Evolutionary conservation across 2,113 vertebrate species (phyloP), one percentile per base, ranked within the genome.

Genomic region (Chauna torquata): DNA sequence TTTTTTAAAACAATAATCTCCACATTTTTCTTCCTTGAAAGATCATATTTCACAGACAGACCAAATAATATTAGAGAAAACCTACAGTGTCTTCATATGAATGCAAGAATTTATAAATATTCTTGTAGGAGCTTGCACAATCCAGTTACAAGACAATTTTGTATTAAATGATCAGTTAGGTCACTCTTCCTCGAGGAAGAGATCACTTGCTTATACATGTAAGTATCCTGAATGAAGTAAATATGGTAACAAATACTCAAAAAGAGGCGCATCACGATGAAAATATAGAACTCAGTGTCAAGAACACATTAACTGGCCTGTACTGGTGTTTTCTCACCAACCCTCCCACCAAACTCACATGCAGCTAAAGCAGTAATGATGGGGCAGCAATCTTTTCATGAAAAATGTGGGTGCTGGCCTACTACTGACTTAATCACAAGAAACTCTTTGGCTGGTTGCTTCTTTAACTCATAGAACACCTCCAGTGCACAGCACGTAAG

Each of bases 21-120:
- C 74, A 95, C 22, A 86, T 94, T 96, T 97, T 96, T 94, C 86
- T 97, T 97, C n/a, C 95, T 92, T 94, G 97, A 97, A 97, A 95
- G 93, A 96, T 79, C 58, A 30, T 96, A 94, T 97, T 97, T 97
- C 97, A 96, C 80, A 88, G 91, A 97, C 94, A 90, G 86, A 97
- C 89, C 93, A 97, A 97, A 96, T 84, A 68, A 62, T 96, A 85
- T 81, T 87, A 82, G 59, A 96, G 88, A 95, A 94, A 93, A 90
- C 66, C 77, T 86, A 69, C 69, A 66, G 66, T 95, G 71, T 87
- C 92, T 94, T 96, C 92, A 93, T 78, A 82, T 55, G 71, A 96
- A 81, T 44, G 47, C 62, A 96, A 95, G 70, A 95, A 96, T 94
- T 96, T 95, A 88, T 90, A 97, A 96, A 94, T 83, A 97, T 82